A percentile compares a stretch with the other conserved stretches of the same genome.
phyloP scores from a whole-genome alignment of 2,113 vertebrate genomes.

The Dasyprocta punctata region DNA sequence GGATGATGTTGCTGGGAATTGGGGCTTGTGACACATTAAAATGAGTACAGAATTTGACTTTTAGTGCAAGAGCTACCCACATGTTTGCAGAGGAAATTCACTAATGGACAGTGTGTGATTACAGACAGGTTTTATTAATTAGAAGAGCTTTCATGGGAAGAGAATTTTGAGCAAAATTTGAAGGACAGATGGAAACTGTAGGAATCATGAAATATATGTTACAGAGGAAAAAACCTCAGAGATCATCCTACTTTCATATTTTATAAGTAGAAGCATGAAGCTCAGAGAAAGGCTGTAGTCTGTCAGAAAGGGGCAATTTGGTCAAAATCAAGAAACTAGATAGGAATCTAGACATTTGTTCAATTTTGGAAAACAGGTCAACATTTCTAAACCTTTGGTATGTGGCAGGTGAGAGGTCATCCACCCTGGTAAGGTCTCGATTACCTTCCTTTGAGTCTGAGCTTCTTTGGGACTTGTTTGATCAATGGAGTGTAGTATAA shows the following conservation, averaged over 20 bases:
- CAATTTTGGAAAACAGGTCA: background rate
- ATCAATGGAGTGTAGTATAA: background rate
- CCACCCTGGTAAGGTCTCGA: background rate
- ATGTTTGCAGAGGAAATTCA: slow-evolving; percentile 62
- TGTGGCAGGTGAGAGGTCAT: background rate
- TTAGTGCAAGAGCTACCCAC: slow-evolving; percentile 47
- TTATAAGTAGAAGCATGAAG: background rate
- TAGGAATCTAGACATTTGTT: background rate
- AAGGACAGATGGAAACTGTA: slow-evolving; percentile 34
- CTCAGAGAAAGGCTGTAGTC: background rate
- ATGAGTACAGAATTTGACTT: slow-evolving; percentile 63
- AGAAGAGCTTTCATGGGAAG: slow-evolving; percentile 26
- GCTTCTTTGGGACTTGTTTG: background rate
- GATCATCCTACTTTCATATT: slow-evolving; percentile 15
- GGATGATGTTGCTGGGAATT: slow-evolving; percentile 64
- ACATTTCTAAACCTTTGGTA: background rate
- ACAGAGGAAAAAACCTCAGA: background rate
- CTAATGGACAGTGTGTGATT: slow-evolving; percentile 55
- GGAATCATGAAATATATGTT: slow-evolving; percentile 17
- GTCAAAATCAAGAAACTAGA: background rate
- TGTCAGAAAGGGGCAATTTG: background rate
- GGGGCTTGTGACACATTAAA: slow-evolving; percentile 57
- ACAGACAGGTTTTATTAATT: slow-evolving; percentile 57
- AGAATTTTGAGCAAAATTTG: slow-evolving; percentile 53
- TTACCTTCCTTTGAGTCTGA: background rate